Evolutionary conservation across 2,113 vertebrate species (phyloP), one percentile per base, ranked within the genome.

Genomic region (Motacilla tschutschensis): DNA sequence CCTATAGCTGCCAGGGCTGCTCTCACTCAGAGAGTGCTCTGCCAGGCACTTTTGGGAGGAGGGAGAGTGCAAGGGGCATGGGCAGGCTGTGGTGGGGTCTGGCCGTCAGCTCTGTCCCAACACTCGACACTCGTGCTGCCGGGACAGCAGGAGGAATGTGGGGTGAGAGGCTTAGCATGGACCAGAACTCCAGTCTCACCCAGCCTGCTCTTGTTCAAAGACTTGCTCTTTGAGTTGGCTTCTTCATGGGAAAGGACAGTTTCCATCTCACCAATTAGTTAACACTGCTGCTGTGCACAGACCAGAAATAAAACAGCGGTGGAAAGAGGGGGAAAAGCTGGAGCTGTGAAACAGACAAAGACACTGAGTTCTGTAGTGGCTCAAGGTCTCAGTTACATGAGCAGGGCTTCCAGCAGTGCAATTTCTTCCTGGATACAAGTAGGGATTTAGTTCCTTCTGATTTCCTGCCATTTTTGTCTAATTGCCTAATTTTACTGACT

Each of bases 101-200:
- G 47, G 10, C 69, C 11, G 0, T 35, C 46, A 13, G 26, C 63
- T 57, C 46, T 57, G 75, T 53, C 67, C 40, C 0, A 0, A 14
- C 12, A 5, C 31, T 14, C 3, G 0, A 14, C 12, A 5, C 31
- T 14, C 3, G 4, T 18, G 69, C 41, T 75, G 26, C 79, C 0
- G 0, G 35, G 11, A 8, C 17, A n/a, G 55, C 1, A 1, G 12
- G 64, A 46, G 26, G 43, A 4, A 2, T 41, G 63, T 0, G 0
- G 12, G 8, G 4, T 13, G 25, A 16, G 54, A 22, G 35, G 20
- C 72, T 65, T 4, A 44, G 66, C 1, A 0, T 4, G 31, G 31
- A 53, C 62, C 2, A 1, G 51, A 22, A 35, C 31, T 18, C 13
- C 59, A 22, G 36, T 38, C n/a, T 66, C 1, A 0, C 63, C 69